Evolutionary conservation across 2,888 invertebrate genomes (phyloP).

Genomic region (Pachymerium ferrugineum): DNA sequence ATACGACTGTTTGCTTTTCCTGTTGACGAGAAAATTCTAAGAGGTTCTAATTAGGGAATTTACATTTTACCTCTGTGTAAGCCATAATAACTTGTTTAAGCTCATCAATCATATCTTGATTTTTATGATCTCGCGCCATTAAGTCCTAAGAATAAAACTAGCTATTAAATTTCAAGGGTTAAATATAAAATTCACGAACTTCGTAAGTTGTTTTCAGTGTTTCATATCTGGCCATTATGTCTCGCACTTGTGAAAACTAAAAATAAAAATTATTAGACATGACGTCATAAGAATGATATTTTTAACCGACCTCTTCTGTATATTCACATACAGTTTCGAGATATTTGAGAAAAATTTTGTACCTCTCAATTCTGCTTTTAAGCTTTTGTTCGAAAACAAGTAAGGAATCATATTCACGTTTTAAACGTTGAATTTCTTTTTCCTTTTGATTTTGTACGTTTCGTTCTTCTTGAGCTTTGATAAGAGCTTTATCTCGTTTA

Average conservation of each 20-base stretch:
- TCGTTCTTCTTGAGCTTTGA: not conserved
- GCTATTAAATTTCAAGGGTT: not conserved
- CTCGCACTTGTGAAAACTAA: slow-evolving; percentile 29
- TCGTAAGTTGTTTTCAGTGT: slow-evolving; percentile 17
- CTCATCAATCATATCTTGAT: slow-evolving; percentile 24
- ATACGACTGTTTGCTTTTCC: slow-evolving; percentile 24
- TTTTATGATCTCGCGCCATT: slow-evolving; percentile 29
- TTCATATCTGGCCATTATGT: slow-evolving; percentile 25
- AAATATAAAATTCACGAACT: not conserved
- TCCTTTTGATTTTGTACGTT: slow-evolving; percentile 16
- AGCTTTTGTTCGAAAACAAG: not conserved
- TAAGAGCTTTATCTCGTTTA: slow-evolving; percentile 12
- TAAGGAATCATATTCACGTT: not conserved
- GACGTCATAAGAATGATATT: not conserved
- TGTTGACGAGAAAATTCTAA: not conserved
- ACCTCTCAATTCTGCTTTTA: not conserved
- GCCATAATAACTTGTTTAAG: not conserved
- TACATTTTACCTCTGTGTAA: not conserved
- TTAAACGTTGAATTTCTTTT: slow-evolving; percentile 23
- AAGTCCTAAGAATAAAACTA: slow-evolving; percentile 9
- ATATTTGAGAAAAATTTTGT: slow-evolving; percentile 8
- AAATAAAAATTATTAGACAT: not conserved
- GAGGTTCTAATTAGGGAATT: not conserved
- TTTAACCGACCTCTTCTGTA: slow-evolving; percentile 17
- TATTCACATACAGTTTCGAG: slow-evolving; percentile 1